Conservation (phyloP, 2,888 invertebrate species). For the Epinotia ramella region DNA sequence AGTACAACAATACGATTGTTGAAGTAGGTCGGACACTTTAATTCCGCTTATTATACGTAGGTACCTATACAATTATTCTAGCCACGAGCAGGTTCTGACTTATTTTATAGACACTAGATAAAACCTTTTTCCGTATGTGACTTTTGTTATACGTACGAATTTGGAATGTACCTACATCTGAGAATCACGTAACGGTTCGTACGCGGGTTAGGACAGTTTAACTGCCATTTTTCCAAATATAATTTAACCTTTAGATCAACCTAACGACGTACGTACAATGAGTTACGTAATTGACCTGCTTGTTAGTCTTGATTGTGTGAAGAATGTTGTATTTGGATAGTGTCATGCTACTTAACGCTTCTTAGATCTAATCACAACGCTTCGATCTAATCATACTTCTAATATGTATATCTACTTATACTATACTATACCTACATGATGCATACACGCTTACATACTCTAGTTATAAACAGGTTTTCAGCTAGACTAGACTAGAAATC, state of each 20-base stretch:
- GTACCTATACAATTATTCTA: not conserved
- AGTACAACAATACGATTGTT: slow-evolving; percentile 15
- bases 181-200: too few relatives aligned
- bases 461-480: not conserved
- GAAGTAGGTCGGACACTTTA: slow-evolving; percentile 8
- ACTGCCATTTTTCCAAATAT: too few relatives aligned
- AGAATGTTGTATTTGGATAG: slow-evolving; percentile 4
- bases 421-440: not conserved
- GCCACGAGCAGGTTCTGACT: not conserved
- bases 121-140: not conserved
- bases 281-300: too few relatives aligned
- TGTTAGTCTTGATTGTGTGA: slow-evolving; percentile 3
- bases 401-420: too few relatives aligned
- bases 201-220: too few relatives aligned
- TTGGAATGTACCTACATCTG: too few relatives aligned
- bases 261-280: too few relatives aligned
- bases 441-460: slow-evolving; percentile 1
- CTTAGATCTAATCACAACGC: too few relatives aligned
- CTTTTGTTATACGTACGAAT: too few relatives aligned
- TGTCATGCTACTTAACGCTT: too few relatives aligned
- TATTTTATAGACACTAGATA: not conserved
- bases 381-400: too few relatives aligned
- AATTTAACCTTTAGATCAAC: too few relatives aligned
- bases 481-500: not conserved
- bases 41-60: not conserved